Evolutionary conservation across 2,888 invertebrate species (phyloP), one percentile per base, ranked within the genome.

Genomic region (Cheilosia vernalis): DNA sequence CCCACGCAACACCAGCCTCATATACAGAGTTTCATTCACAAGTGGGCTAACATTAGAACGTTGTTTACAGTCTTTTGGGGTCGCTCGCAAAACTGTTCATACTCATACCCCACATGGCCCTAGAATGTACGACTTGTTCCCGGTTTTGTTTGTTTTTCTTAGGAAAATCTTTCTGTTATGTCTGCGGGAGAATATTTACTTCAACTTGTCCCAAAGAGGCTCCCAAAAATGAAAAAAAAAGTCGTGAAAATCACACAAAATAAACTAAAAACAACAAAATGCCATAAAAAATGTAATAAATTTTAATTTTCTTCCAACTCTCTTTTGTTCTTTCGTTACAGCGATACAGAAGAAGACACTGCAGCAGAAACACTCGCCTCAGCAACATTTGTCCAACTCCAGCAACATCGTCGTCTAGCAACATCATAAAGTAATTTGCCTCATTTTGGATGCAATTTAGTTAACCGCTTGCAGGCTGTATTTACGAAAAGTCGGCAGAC

Each of bases 261-360:
- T 37, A 83, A 74, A 60, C 49, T 72, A 30, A 67, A 69, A 73
- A 61, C 61, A 51, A 51, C 24, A 79, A 70, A 37, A 70, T 77
- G 67, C 66, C 61, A 73, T 78, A 77, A 77, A 72, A 55, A 85
- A 67, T 67, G 72, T 67, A 85, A 85, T 85, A 85, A 85, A 81
- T 85, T 77, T 85, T 85, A 85, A 85, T 85, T 85, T 85, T 72
- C 85, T 44, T 67, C 51, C 60, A 76, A 64, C 21, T 72, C 51
- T 42, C 61, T 81, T 76, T 63, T 76, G 70, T 47, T 77, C 70
- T 70, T 58, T 79, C 76, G 66, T 81, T 85, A 42, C 85, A 85
- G 85, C 21, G 51, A 85, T 81, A 66, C 56, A 37, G 37, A 30
- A 2, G 9, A 37, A 37, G 37, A 4, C 33, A 33, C 33, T 10